These are phyloP conservation scores for Zhuqinia jingwanae DNA, from an alignment of 2,888 invertebrate genomes.

Conservation along the genomic window DNA sequence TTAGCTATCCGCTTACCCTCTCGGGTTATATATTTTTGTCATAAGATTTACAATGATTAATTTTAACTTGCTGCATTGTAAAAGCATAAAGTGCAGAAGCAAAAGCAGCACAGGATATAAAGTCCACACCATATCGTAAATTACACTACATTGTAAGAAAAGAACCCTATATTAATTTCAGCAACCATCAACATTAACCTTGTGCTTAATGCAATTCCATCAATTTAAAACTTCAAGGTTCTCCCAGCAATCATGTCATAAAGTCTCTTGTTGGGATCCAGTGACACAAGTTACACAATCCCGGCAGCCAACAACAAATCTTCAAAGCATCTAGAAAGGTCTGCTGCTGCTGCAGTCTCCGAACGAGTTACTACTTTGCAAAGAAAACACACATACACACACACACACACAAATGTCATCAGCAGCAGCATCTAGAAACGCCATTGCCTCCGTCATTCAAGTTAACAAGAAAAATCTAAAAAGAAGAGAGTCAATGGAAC, in stretches of 20 bases:
- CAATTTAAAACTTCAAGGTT: slow-evolving; percentile 51
- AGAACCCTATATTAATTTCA: not conserved
- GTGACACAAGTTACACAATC: slow-evolving; percentile 17
- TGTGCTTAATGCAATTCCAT: slow-evolving; percentile 39
- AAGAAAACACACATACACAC: slow-evolving; percentile 4
- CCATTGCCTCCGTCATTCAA: not conserved
- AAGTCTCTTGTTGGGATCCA: not conserved
- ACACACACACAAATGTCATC: not conserved
- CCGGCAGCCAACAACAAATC: not conserved
- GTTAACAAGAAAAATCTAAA: not conserved
- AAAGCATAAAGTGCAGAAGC: not conserved
- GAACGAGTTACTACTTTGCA: not conserved
- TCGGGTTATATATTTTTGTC: not conserved
- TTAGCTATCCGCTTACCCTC: not conserved
- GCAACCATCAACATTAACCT: slow-evolving; percentile 3
- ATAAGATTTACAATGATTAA: slow-evolving; percentile 3
- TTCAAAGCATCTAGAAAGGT: not conserved
- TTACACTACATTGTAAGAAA: too few relatives aligned
- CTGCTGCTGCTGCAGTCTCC: not conserved
- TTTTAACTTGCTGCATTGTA: not conserved
- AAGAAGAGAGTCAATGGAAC: not conserved
- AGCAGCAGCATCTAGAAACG: not conserved
- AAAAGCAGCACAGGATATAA: too few relatives aligned
- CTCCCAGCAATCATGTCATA: not conserved
- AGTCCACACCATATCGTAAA: too few relatives aligned